phyloP scores from a whole-genome alignment of 2,797 vertebrate species.

The Schizopygopsis malacanthus region DNA sequence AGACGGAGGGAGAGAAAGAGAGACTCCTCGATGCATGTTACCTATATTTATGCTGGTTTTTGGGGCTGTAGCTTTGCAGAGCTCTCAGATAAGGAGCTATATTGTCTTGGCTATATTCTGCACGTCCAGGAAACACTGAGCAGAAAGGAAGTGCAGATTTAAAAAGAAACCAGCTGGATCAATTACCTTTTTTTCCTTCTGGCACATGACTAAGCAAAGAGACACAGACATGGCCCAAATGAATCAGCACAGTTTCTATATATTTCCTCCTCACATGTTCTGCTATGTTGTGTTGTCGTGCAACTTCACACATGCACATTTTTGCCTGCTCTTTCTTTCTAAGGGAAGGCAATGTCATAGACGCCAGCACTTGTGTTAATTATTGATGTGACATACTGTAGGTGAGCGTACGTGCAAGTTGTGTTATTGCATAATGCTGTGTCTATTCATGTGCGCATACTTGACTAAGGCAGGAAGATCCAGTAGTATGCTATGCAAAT shows the following conservation, averaged over 20 bases:
- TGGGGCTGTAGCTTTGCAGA: constrained; percentile 30
- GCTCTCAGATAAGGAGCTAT: constrained; percentile 49
- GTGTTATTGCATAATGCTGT: constrained; percentile 16
- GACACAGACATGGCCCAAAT: constrained; percentile 33
- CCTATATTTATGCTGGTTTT: constrained; percentile 47
- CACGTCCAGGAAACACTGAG: constrained; percentile 35
- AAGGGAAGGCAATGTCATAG: neutral
- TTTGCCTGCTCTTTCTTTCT: neutral
- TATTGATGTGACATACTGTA: constrained; percentile 30
- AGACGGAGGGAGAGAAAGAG: constrained; percentile 9
- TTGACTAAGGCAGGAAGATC: constrained; percentile 19
- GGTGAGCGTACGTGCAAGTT: constrained; percentile 1
- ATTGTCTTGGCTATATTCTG: constrained; percentile 45
- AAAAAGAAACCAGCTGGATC: constrained; percentile 48
- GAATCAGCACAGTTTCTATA: constrained; percentile 52
- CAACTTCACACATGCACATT: neutral
- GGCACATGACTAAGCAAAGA: constrained; percentile 37
- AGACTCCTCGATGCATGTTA: constrained; percentile 18
- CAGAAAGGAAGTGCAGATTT: constrained; percentile 23
- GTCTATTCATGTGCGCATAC: neutral
- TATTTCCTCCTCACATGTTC: neutral
- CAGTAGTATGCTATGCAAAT: constrained; percentile 29
- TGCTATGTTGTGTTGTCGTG: neutral
- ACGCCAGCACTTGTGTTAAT: neutral
- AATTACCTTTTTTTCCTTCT: constrained; percentile 31